Evolutionary conservation across 2,888 invertebrate genomes (phyloP).

Genomic region (Saturnia japonica): DNA sequence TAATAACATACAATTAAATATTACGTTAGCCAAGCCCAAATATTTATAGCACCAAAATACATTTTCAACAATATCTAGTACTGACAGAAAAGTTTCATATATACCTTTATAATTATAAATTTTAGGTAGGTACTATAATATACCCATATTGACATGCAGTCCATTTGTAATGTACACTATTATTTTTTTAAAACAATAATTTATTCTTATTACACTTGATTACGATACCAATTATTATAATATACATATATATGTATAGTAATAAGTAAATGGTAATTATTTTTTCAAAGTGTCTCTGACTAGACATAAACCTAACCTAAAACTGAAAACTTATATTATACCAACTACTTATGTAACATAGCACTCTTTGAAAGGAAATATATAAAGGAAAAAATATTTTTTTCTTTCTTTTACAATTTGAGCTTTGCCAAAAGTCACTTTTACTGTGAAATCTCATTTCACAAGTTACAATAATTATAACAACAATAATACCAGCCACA

Average conservation of each 20-base stretch:
- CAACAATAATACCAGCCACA: constrained; percentile 15
- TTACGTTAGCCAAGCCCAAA: constrained; percentile 79
- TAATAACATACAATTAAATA: constrained; percentile 67
- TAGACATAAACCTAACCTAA: constrained; percentile 77
- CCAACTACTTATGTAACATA: constrained; percentile 71
- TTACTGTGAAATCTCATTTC: constrained; percentile 74
- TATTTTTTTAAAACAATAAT: constrained; percentile 67
- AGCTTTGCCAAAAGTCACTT: constrained; percentile 75
- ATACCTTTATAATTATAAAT: constrained; percentile 17
- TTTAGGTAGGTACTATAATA: constrained; percentile 39
- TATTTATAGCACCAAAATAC: constrained; percentile 77
- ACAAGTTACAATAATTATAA: constrained; percentile 38
- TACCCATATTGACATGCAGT: constrained; percentile 61
- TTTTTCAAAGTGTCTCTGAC: constrained; percentile 78
- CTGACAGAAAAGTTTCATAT: constrained; percentile 77
- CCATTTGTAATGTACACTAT: constrained; percentile 59
- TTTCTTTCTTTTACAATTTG: constrained; percentile 61
- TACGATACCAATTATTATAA: constrained; percentile 68
- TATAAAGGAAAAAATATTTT: constrained; percentile 41
- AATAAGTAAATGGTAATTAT: constrained; percentile 79
- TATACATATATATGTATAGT: constrained; percentile 52
- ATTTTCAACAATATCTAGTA: constrained; percentile 57
- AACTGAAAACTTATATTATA: constrained; percentile 64
- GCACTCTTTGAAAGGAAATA: constrained; percentile 71
- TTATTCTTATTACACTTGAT: constrained; percentile 70